These are phyloP conservation scores for Drosophila takahashii DNA, from an alignment of 1,140 invertebrate species.

Conservation along the genomic window DNA sequence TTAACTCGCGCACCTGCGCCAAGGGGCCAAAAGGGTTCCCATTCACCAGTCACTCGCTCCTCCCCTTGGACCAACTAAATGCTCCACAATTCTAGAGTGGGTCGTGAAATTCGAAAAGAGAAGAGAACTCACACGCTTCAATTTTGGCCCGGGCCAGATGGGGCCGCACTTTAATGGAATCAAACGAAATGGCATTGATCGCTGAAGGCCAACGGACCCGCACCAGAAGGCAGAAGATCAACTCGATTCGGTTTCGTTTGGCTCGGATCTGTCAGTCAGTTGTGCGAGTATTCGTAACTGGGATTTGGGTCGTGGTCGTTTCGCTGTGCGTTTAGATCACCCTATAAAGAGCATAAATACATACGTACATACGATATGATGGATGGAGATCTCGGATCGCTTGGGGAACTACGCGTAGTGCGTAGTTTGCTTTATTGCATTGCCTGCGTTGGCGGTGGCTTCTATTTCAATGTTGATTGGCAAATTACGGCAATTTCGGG, in stretches of 20 bases:
- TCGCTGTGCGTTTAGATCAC: conserved; percentile 20
- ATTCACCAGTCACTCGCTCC: not conserved
- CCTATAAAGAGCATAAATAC: not conserved
- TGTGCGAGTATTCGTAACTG: conserved; percentile 21
- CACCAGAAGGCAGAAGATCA: conserved; percentile 7
- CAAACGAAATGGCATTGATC: conserved; percentile 81
- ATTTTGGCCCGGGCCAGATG: conserved; percentile 29
- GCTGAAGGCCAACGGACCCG: conserved; percentile 70
- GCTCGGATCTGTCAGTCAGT: conserved; percentile 7
- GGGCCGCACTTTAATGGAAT: conserved; percentile 75
- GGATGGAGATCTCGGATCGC: not conserved
- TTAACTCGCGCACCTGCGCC: conserved; percentile 74
- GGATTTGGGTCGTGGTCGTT: conserved; percentile 81
- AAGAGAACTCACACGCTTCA: conserved; percentile 9
- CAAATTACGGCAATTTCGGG: conserved; percentile 78
- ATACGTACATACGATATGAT: not conserved
- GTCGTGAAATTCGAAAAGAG: not conserved
- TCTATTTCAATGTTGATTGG: conserved; percentile 79
- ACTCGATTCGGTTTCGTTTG: conserved; percentile 5
- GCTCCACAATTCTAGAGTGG: not conserved
- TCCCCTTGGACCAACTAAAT: not conserved
- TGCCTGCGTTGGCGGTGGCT: conserved; percentile 51
- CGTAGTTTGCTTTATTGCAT: conserved; percentile 47
- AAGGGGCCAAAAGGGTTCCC: conserved; percentile 2
- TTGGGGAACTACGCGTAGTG: conserved; percentile 15